Evolutionary conservation across 1,140 invertebrate genomes (phyloP), one percentile per base, ranked within the genome.

Genomic region (Eumeta japonica): DNA sequence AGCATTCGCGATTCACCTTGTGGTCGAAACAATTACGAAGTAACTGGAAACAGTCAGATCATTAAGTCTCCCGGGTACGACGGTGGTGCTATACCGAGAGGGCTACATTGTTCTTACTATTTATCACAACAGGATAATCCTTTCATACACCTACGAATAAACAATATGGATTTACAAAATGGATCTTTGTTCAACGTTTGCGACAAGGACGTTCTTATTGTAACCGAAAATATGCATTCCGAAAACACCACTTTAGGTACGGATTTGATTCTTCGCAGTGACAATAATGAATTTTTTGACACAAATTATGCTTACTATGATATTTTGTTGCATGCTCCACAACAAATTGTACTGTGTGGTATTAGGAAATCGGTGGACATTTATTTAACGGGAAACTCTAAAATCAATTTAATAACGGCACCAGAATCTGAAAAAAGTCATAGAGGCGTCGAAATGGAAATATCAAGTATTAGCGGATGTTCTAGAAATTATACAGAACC

Each of bases 401-500:
- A 44, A 24, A 45, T 72, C 2, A 56, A 54, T 50, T 19, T 72
- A 38, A 35, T 53, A 37, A 72, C 65, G 17, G 45, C 56, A 5
- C 16, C 57, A n/a, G 60, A 61, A 12, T 30, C 33, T 2, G 42
- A 49, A 5, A 16, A 16, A 15, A 38, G 27, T 5, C 45, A 66
- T 32, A 60, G 43, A 50, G 66, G 66, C 2, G 28, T 71, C 10
- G 54, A 68, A 45, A 45, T 75, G 28, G 58, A 66, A 54, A 38
- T 65, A 5, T 28, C 31, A 3, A 47, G 43, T 14, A 17, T 41
- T 16, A 55, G 49, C 4, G 45, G 62, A 30, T 91, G 88, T 57
- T 81, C 82, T 49, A 76, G 82, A 31, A 89, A 85, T 44, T 90
- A 84, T 42, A 82, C 81, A 0, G 77, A 72, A 3, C 37, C 66